Percentiles rank a stretch among this genome's conserved stretches.
phyloP scores from a whole-genome alignment of 1,140 invertebrate genomes.

The Drosophila suzukii region DNA sequence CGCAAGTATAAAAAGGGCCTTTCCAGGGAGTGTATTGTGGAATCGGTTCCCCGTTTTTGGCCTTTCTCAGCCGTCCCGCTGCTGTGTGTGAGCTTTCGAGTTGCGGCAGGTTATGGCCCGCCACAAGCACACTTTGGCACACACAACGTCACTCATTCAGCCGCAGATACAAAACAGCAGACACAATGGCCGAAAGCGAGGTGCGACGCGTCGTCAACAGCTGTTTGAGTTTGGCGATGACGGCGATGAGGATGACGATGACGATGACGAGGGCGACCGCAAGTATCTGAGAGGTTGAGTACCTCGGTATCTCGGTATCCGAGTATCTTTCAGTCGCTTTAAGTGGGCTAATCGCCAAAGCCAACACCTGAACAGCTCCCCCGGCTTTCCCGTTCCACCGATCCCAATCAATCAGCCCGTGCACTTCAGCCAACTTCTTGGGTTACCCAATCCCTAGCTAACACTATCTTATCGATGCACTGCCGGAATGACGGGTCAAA shows the following conservation, averaged over 20 bases:
- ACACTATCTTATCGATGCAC: constrained; percentile 60
- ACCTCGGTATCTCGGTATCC: constrained; percentile 8
- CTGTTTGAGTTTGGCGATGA: constrained; percentile 39
- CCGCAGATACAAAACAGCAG: constrained; percentile 34
- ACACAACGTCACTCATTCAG: constrained; percentile 35
- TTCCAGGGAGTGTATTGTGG: constrained; percentile 15
- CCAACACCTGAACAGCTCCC: not conserved
- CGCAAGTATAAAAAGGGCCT: too few relatives aligned
- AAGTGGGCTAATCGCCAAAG: constrained; percentile 29
- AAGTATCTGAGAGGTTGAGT: constrained; percentile 35
- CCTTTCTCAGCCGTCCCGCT: constrained; percentile 11
- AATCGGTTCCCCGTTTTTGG: constrained; percentile 2
- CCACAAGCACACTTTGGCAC: constrained; percentile 46
- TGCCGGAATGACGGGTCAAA: constrained; percentile 37
- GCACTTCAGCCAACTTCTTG: constrained; percentile 15
- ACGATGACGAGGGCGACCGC: constrained; percentile 58
- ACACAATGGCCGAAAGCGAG: constrained; percentile 67
- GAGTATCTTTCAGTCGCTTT: constrained; percentile 17
- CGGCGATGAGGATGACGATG: constrained; percentile 19
- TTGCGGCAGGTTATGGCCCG: constrained; percentile 75
- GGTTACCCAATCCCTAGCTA: constrained; percentile 27
- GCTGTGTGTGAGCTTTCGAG: constrained; percentile 49
- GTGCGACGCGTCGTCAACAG: constrained; percentile 59
- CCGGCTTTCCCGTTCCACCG: not conserved
- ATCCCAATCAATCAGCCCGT: not conserved